Evolutionary conservation across 2,113 vertebrate species (phyloP), one percentile per base, ranked within the genome.

Genomic region (Globicephala melas): DNA sequence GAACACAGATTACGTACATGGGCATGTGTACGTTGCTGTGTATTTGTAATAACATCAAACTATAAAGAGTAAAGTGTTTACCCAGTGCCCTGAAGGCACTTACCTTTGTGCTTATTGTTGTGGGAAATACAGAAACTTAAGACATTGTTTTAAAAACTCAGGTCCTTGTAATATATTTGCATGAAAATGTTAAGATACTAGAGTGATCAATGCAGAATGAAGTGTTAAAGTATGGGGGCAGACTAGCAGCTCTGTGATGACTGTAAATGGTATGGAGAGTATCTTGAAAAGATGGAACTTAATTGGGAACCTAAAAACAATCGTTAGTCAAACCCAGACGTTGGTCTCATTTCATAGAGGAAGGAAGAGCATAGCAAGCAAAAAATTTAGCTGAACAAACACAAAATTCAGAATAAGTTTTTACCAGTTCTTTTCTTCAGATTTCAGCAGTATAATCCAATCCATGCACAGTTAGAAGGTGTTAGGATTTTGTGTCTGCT

Each of bases 121-220:
- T 85, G 44, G n/a, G n/a, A 93, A 97, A 71, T 41, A 8, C n/a
- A 89, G 89, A 88, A 87, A 84, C 41, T 84, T 41, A 65, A 74
- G 25, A 28, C 25, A 77, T 67, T 50, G 26, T 84, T 77, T 63
- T 50, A 33, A 68, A 33, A 74, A 50, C 21, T 76, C 18, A 47
- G 31, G 8, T 14, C 11, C 15, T 63, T 31, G 81, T 93, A 58
- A 74, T 33, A 53, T 74, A 70, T 47, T 88, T 63, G 17, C 55
- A 87, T 63, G 70, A 74, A 50, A 89, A 79, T 38, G 7, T 55
- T 44, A 33, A 60, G 65, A 41, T 50, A 47, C 58, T 53, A 41
- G 12, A 74, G 17, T 71, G 53, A 93, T 80, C 79, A 77, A 63
- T 62, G 21, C 8, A 77, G 65, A 85, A 65, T 38, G 18, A 60